Evolutionary conservation across 1,140 invertebrate species (phyloP), one percentile per base, ranked within the genome.

Genomic region (Ceratina calcarata): DNA sequence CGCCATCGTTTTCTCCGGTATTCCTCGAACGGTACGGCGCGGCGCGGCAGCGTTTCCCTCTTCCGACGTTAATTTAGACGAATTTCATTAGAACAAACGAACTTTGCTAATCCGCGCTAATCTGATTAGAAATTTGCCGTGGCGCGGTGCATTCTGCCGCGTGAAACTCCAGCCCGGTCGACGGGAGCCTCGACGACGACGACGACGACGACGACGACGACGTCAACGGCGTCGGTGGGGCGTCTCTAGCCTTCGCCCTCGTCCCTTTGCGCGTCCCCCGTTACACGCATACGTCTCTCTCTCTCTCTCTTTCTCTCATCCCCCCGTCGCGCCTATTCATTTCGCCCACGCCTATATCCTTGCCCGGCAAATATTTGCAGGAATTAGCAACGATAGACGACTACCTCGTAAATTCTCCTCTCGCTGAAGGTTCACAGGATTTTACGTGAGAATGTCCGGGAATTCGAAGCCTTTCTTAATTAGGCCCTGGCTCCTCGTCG

Each of bases 31-130:
- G 55, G 55, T 77, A 57, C 75, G 62, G 27, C 27, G 27, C 27
- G 27, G 27, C 57, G 18, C 68, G 27, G 57, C 64, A 37, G 27
- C 37, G 37, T 45, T 24, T 72, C 73, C 83, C 80, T 80, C 84
- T 76, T 72, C 69, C 85, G 85, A 86, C 84, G 84, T 86, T 86
- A 86, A 86, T 86, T 93, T 93, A 92, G 90, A 92, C 92, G 91
- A 93, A 93, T 93, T 93, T 93, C 92, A 92, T 93, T 93, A 93
- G 92, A 92, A 92, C 92, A 93, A 93, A 93, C 92, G 92, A 93
- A 93, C 91, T 92, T 91, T 92, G 88, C 91, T 93, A 93, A 93
- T 93, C 91, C 91, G 87, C 87, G 87, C 89, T 92, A 92, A 93
- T 93, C 92, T 92, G 91, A 92, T 93, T 93, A 93, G 92, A 92